A percentile compares a stretch with the other conserved stretches of the same genome.
Conservation (phyloP, 2,888 invertebrate genomes). For the Nomada goodeniana region DNA sequence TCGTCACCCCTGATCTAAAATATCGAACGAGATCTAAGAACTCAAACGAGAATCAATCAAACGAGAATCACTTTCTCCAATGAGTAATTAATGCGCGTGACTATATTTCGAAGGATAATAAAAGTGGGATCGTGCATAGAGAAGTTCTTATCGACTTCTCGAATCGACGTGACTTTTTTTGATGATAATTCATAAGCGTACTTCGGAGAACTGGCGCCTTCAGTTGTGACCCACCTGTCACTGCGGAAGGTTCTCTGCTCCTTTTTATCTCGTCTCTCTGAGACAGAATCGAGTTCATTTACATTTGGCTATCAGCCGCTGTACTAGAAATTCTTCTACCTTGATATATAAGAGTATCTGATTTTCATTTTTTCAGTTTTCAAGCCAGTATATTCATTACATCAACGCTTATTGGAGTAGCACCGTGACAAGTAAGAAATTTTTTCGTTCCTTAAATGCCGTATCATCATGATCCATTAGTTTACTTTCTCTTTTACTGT, state of each 20-base stretch:
- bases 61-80: background rate
- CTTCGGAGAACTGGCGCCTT: constrained; percentile 8
- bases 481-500: constrained; percentile 64
- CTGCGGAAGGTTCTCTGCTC: background rate
- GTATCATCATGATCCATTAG: constrained; percentile 36
- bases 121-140: constrained; percentile 2
- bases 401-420: constrained; percentile 29
- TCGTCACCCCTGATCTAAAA: too few relatives aligned
- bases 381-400: constrained; percentile 70
- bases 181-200: constrained; percentile 37
- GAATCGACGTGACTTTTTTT: constrained; percentile 43
- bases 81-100: background rate
- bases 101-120: constrained; percentile 1
- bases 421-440: constrained; percentile 72
- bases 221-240: constrained; percentile 49
- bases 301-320: constrained; percentile 45
- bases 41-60: background rate
- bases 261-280: background rate
- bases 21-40: background rate
- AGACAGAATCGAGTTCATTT: constrained; percentile 37
- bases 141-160: constrained; percentile 1
- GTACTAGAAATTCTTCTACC: background rate
- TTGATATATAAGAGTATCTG: constrained; percentile 10
- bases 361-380: constrained; percentile 74
- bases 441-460: constrained; percentile 11